Percentiles rank a stretch among this genome's conserved stretches.
These are phyloP conservation scores for Hippocampus mohnikei DNA, from an alignment of 2,113 vertebrate species.

Conservation along the genomic window DNA sequence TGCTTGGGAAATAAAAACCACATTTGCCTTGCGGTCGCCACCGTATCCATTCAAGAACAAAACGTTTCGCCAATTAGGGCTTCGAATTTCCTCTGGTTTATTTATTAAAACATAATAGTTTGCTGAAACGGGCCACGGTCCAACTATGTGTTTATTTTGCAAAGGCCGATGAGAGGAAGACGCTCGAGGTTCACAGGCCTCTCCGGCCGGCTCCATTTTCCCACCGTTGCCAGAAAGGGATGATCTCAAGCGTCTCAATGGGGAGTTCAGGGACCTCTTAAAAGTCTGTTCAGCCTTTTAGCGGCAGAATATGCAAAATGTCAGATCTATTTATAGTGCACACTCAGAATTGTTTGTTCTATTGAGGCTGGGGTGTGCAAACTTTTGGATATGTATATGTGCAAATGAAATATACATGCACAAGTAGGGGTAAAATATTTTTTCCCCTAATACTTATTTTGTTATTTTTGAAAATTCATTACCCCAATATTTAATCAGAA, in stretches of 20 bases:
- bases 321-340: background rate
- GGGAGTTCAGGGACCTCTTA: slow-evolving; percentile 26
- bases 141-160: slow-evolving; percentile 65
- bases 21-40: background rate
- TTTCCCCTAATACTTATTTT: too few relatives aligned
- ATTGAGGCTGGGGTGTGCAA: background rate
- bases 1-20: slow-evolving; percentile 33
- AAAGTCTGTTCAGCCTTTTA: background rate
- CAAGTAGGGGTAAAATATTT: too few relatives aligned
- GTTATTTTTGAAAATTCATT: too few relatives aligned
- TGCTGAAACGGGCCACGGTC: slow-evolving; percentile 55
- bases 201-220: slow-evolving; percentile 54
- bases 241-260: background rate
- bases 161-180: slow-evolving; percentile 56
- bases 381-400: background rate
- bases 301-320: background rate
- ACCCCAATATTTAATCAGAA: too few relatives aligned
- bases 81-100: slow-evolving; percentile 64
- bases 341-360: background rate
- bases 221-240: slow-evolving; percentile 59
- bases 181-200: slow-evolving; percentile 45
- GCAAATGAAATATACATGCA: too few relatives aligned
- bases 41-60: slow-evolving; percentile 29
- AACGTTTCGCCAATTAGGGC: slow-evolving; percentile 37
- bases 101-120: slow-evolving; percentile 62